phyloP scores from a whole-genome alignment of 2,888 invertebrate species.

The Nemurella pictetii region DNA sequence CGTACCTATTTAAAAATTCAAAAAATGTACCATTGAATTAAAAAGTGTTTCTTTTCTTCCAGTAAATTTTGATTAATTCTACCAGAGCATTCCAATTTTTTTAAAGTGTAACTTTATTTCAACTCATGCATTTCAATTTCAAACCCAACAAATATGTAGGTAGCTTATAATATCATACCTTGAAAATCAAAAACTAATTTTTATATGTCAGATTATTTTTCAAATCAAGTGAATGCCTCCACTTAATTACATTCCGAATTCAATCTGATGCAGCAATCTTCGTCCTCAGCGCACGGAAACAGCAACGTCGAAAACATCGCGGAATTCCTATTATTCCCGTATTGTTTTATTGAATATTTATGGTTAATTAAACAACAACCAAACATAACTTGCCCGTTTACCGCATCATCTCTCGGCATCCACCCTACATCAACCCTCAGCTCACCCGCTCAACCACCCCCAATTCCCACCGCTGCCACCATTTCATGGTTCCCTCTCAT shows the following conservation, averaged over 20 bases:
- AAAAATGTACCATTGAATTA: too few relatives aligned
- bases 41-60: too few relatives aligned
- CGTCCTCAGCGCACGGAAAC: background rate
- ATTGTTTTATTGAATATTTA: constrained; percentile 9
- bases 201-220: background rate
- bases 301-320: background rate
- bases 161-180: too few relatives aligned
- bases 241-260: background rate
- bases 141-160: too few relatives aligned
- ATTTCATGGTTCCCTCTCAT: background rate
- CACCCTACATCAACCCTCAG: background rate
- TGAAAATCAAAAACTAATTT: background rate
- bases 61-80: too few relatives aligned
- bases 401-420: constrained; percentile 1
- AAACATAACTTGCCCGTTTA: constrained; percentile 9
- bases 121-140: too few relatives aligned
- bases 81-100: too few relatives aligned
- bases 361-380: constrained; percentile 12
- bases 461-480: background rate
- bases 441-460: background rate
- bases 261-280: background rate
- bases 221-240: background rate
- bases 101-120: too few relatives aligned
- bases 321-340: background rate
- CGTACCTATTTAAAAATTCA: too few relatives aligned